Evolutionary conservation across 2,113 vertebrate genomes (phyloP), one percentile per base, ranked within the genome.

Genomic region (Hemiscyllium ocellatum): DNA sequence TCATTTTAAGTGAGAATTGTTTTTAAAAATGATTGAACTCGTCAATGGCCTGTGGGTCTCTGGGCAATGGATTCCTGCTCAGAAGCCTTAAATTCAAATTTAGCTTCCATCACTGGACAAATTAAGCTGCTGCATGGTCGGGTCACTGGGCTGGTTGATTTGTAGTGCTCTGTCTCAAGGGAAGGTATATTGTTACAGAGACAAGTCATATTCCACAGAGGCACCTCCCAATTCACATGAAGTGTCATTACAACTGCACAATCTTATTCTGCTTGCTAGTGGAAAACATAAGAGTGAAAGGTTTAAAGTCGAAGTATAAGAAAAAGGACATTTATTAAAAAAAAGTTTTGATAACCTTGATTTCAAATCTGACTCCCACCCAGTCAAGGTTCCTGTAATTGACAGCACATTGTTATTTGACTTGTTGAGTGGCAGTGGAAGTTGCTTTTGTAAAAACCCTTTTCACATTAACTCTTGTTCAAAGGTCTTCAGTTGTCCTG

Each of bases 61-160:
- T 2, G 10, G 29, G 69, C 72, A 72, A 95, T 95, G 24, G 94
- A 72, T 95, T 95, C 19, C 94, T 2, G 29, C 80, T 72, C 20
- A 72, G 68, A 95, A 68, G 94, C 42, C 94, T 72, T 72, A 13
- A 95, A 69, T 95, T 95, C 94, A 72, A 70, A 52, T 95, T 72
- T 69, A 95, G 68, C 42, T 33, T 10, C 22, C 69, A 3, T 61
- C 24, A 5, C 15, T 50, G 94, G 42, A 26, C 33, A 72, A 72
- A 95, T 95, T 47, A 95, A 94, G 66, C n/a, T 69, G 91, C 66
- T 24, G 4, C n/a, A 4, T 94, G 91, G 20, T 66, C 47, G 66
- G 91, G 91, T 26, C 91, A 94, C n/a, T 47, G 20, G 65, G 69
- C 37, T 94, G 91, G 65, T 68, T 94, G 91, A 94, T 37, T 47